These are phyloP conservation scores for Channa maculata DNA, from an alignment of 2,113 vertebrate genomes.

Conservation along the genomic window DNA sequence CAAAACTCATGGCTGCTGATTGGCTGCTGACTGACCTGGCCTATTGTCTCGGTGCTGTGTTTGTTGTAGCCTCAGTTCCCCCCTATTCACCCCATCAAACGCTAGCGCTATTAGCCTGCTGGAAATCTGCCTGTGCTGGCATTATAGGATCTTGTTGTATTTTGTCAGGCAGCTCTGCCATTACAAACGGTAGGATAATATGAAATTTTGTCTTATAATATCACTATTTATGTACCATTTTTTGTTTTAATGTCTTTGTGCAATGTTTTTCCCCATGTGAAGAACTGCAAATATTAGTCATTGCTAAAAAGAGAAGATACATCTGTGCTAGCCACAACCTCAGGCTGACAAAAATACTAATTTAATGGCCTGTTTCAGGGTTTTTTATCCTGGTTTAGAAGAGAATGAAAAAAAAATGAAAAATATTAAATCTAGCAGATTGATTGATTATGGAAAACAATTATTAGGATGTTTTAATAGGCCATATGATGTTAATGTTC, in stretches of 20 bases:
- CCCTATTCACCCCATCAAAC: constrained; percentile 63
- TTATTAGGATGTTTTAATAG: background rate
- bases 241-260: background rate
- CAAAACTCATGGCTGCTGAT: constrained; percentile 75
- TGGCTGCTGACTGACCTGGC: constrained; percentile 59
- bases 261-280: background rate
- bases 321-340: constrained; percentile 3
- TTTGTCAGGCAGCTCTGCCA: constrained; percentile 65
- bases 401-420: background rate
- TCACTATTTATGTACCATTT: background rate
- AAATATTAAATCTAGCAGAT: background rate
- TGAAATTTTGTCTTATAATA: background rate
- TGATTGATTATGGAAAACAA: background rate
- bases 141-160: constrained; percentile 62
- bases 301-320: background rate
- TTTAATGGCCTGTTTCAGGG: background rate
- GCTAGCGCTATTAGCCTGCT: constrained; percentile 61
- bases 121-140: constrained; percentile 71
- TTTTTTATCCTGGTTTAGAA: background rate
- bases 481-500: background rate
- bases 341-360: background rate
- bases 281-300: background rate
- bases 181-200: constrained; percentile 71
- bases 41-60: constrained; percentile 65
- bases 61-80: constrained; percentile 59